Evolutionary conservation across 2,797 vertebrate species (phyloP).

Genomic region (Urocyon cinereoargenteus): DNA sequence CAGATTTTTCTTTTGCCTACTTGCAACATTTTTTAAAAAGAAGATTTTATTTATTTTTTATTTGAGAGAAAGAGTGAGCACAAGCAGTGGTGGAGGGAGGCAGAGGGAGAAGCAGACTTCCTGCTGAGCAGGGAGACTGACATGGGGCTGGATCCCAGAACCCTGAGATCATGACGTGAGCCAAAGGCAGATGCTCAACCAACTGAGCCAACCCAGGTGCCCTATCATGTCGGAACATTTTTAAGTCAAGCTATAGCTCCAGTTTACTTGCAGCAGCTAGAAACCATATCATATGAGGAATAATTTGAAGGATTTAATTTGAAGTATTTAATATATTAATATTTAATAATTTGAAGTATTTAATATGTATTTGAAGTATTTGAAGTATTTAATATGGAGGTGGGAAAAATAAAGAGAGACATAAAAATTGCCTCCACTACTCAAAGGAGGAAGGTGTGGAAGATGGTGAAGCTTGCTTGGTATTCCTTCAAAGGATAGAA

Average conservation of each 20-base stretch:
- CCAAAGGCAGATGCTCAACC: too few relatives aligned
- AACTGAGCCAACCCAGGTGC: too few relatives aligned
- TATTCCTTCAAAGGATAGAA: background rate
- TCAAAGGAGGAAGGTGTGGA: background rate
- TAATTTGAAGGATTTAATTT: background rate
- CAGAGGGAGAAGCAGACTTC: too few relatives aligned
- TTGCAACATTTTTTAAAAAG: background rate
- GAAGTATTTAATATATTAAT: constrained; percentile 5
- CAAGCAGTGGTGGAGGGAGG: too few relatives aligned
- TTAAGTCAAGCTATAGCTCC: background rate
- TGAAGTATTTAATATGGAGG: constrained; percentile 26
- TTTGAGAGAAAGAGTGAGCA: too few relatives aligned
- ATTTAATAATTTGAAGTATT: background rate
- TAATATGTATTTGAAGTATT: background rate
- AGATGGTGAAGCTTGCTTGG: background rate
- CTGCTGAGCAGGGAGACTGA: too few relatives aligned
- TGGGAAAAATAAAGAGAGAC: background rate
- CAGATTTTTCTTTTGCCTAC: background rate
- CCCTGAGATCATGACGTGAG: too few relatives aligned
- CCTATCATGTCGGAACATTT: background rate
- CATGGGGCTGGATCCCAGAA: too few relatives aligned
- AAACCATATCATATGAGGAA: background rate
- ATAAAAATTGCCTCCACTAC: background rate
- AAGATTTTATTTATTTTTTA: too few relatives aligned
- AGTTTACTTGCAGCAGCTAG: background rate